Conservation (phyloP, 2,113 vertebrate genomes). For the Otocyon megalotis region DNA sequence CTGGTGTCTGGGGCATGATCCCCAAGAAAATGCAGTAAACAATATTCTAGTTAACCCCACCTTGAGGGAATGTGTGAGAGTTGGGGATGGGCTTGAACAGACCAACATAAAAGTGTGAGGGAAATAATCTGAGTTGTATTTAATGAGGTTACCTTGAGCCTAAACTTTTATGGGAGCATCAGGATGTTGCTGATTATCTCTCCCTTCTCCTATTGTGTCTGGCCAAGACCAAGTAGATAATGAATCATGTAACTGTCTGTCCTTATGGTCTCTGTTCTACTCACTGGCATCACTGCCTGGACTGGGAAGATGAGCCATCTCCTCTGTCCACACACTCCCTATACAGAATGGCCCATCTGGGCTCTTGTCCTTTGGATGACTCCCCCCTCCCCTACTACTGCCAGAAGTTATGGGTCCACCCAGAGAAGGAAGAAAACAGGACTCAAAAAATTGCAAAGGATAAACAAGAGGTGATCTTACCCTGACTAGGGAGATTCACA, state of each 20-base stretch:
- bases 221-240: neutral
- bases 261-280: neutral
- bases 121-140: neutral
- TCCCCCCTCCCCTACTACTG: neutral
- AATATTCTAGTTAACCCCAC: neutral
- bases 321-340: neutral
- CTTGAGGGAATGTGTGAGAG: neutral
- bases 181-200: neutral
- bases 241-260: fast-evolving
- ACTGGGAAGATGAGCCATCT: neutral
- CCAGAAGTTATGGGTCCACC: neutral
- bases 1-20: neutral
- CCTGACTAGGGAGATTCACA: conserved; percentile 68
- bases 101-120: neutral
- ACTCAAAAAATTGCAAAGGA: too few relatives aligned
- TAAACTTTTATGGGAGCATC: neutral
- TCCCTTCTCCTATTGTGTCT: neutral
- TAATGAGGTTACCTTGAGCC: neutral
- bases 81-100: neutral
- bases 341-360: fast-evolving
- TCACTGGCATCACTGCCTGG: neutral
- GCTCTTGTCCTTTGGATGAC: neutral
- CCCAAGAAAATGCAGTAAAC: neutral
- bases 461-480: conserved; percentile 66
- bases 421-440: neutral